Conservation (phyloP, 2,797 vertebrate genomes). For the Pangasius larnaudii region DNA sequence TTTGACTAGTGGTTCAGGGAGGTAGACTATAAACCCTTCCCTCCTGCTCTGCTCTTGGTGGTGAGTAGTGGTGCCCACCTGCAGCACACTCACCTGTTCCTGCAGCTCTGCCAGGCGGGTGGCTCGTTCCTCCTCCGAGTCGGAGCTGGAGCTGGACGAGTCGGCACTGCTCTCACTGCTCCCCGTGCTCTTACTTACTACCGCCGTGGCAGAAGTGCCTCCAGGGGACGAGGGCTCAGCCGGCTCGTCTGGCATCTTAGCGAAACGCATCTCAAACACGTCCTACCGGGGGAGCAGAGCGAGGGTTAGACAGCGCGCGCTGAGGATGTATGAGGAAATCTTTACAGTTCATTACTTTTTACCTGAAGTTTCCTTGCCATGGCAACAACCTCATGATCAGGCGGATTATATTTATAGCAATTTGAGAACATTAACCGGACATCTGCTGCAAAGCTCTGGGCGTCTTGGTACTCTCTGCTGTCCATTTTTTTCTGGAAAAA, state of each 20-base stretch:
- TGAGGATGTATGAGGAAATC: neutral
- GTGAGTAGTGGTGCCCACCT: conserved; percentile 73
- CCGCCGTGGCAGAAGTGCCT: conserved; percentile 76
- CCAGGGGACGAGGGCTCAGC: conserved; percentile 76
- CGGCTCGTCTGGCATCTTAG: conserved; percentile 95
- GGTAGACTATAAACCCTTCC: neutral
- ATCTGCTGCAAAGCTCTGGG: conserved; percentile 92
- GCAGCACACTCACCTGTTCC: conserved; percentile 89
- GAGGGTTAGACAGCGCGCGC: neutral
- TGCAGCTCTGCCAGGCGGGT: conserved; percentile 94
- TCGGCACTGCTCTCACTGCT: conserved; percentile 95
- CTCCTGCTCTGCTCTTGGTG: conserved; percentile 40
- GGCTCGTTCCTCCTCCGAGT: conserved; percentile 94
- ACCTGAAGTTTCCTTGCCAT: conserved; percentile 82
- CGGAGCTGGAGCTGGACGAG: conserved; percentile 92
- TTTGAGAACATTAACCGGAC: conserved; percentile 99
- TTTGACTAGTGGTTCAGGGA: neutral
- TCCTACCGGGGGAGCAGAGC: conserved; percentile 73
- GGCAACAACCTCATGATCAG: conserved; percentile 95
- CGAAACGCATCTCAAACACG: conserved; percentile 97
- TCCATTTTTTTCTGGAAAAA: conserved; percentile 94
- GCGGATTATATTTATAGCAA: conserved; percentile 98
- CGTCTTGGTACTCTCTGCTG: conserved; percentile 88
- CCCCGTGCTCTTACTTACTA: conserved; percentile 91
- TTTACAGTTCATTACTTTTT: neutral